Evolutionary conservation across 2,113 vertebrate species (phyloP).

Genomic region (Cebidichthys violaceus): DNA sequence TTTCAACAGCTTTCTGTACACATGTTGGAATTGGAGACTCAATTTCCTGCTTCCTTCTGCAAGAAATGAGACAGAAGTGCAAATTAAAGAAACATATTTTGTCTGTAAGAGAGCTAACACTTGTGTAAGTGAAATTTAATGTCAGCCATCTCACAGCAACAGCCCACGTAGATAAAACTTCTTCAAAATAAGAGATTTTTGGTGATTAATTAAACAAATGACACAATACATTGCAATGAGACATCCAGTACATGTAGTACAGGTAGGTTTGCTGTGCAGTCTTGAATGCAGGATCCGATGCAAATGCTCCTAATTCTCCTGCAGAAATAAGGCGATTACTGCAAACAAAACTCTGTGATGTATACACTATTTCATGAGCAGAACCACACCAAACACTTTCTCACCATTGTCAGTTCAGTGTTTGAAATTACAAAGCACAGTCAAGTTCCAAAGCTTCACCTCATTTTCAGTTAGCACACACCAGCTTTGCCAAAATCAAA

Average conservation of each 20-base stretch:
- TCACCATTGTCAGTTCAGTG: conserved; percentile 18
- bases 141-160: background rate
- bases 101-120: background rate
- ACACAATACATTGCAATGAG: background rate
- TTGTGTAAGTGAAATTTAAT: conserved; percentile 1
- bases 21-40: conserved; percentile 41
- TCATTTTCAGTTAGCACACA: conserved; percentile 44
- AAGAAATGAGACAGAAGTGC: conserved; percentile 21
- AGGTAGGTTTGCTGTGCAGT: background rate
- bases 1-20: conserved; percentile 61
- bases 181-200: background rate
- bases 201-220: background rate
- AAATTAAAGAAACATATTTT: background rate
- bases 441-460: conserved; percentile 30
- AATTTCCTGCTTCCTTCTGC: conserved; percentile 68
- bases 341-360: conserved; percentile 1
- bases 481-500: conserved; percentile 17
- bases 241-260: background rate
- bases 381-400: conserved; percentile 21
- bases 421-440: conserved; percentile 31
- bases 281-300: conserved; percentile 9
- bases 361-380: conserved; percentile 29
- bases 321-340: conserved; percentile 25
- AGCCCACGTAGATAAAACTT: background rate
- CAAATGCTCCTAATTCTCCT: conserved; percentile 26